Evolutionary conservation across 1,140 invertebrate genomes (phyloP), one percentile per base, ranked within the genome.

Genomic region (Eciton burchellii): DNA sequence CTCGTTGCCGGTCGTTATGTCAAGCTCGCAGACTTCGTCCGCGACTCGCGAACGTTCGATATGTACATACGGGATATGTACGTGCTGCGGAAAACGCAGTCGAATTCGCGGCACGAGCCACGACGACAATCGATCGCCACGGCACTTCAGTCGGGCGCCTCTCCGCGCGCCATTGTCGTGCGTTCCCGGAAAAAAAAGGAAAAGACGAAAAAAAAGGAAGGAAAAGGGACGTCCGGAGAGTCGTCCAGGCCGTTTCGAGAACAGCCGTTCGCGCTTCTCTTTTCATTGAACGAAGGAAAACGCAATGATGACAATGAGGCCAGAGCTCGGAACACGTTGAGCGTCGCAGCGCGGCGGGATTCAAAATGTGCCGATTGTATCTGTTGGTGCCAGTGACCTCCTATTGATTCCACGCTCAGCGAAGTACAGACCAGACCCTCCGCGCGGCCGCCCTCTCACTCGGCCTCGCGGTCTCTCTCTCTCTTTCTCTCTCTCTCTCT

Each of bases 371-470:
- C 91, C 91, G 92, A 93, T 93, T 93, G 91, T 92, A 93, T 93
- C 92, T 90, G 91, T 91, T 91, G 90, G 89, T 93, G 92, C 93
- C 93, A 94, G 91, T 94, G 92, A 94, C 93, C 93, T 90, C 92
- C 92, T 94, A 94, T 94, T 92, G 93, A 94, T 94, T 94, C 90
- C 89, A 90, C 71, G 89, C 90, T 91, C 89, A 89, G 86, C 91
- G 90, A 89, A 90, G 90, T 90, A 89, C 87, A 85, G 88, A 87
- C 85, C 90, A 91, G 89, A 91, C 91, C 87, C 87, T 86, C 77
- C 66, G 43, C 85, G 56, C 66, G 76, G 52, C 21, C 83, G 11
- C 73, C 12, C 73, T 35, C 56, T 74, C 47, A 19, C 11, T n/a
- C 52, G 41, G 49, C 45, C 59, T 77, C 5, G 35, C 70, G 52